Conservation (phyloP, 2,888 invertebrate species). For the Clivina fossor region DNA sequence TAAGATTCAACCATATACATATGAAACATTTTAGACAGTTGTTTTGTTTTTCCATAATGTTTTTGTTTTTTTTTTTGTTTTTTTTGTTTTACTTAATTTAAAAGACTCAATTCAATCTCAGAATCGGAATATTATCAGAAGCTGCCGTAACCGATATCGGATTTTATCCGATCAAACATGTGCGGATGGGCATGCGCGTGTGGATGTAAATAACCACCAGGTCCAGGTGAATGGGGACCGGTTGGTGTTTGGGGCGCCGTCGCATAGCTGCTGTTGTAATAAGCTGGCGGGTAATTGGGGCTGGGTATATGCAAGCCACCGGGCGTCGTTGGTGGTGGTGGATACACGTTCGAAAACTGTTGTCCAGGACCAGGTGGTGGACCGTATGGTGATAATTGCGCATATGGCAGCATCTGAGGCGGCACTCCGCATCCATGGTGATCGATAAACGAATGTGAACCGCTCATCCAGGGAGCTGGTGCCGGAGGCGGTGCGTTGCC, state of each 20-base stretch:
- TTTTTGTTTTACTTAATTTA: not conserved
- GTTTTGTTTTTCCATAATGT: no score
- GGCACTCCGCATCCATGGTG: slow-evolving; percentile 52
- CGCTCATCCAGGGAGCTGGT: slow-evolving; percentile 4
- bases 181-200: slow-evolving; percentile 49
- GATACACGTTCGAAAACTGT: slow-evolving; percentile 50
- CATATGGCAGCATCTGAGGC: slow-evolving; percentile 54
- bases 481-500: no score
- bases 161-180: slow-evolving; percentile 56
- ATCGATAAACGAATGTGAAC: slow-evolving; percentile 52
- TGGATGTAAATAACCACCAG: no score
- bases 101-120: no score
- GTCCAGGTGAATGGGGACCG: no score
- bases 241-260: no score
- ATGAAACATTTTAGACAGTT: no score
- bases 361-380: no score
- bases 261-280: slow-evolving; percentile 53
- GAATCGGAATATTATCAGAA: slow-evolving; percentile 56
- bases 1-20: slow-evolving; percentile 39
- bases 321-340: slow-evolving; percentile 50
- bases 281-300: slow-evolving; percentile 64
- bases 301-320: slow-evolving; percentile 68
- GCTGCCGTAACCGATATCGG: slow-evolving; percentile 57
- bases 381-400: slow-evolving; percentile 46
- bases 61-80: no score